Base-by-base conservation (phyloP, 2,113 vertebrate species). In the Alethe diademata region DNA sequence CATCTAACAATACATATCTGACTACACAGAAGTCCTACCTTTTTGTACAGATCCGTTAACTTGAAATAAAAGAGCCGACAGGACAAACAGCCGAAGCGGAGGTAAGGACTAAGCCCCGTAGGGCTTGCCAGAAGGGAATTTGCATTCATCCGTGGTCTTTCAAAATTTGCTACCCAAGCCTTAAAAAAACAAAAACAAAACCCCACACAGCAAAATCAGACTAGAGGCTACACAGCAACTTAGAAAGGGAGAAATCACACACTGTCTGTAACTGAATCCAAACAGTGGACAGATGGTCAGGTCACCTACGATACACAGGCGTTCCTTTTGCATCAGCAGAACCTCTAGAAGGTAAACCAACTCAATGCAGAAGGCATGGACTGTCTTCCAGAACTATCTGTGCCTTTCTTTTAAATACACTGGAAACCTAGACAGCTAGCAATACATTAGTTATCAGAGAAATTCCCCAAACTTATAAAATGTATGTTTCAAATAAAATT, bases 101-200 rank as follows among this genome's bases (percentile, higher is more conserved):
- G 98, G 95, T 99, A 99, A 61, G 99, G 99, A 93, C 99, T 99
- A 78, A 99, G 98, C 70, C 99, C 99, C 1, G 99, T 99, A 25
- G 99, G 99, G 93, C 98, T 99, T 72, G 99, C 99, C 67, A 99
- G 97, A 75, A 99, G 98, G 64, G 99, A 99, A 96, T 99, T 99
- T 3, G 99, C 98, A 70, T 99, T 99, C 99, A 99, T 99, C 67
- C 98, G 98, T 57, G 99, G 99, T 89, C 98, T 98, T 97, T 99
- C 99, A 91, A 99, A 99, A 96, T 99, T 99, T 90, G 99, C 99
- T 78, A 99, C 99, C 99, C 99, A 99, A 56, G 99, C 99, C 99
- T 99, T 97, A 33, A 95, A 97, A 92, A 93, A 43, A 36, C 9
- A 29, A 22, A 81, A 81, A n/a, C n/a, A 51, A 40, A 65, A 71